phyloP scores from a whole-genome alignment of 2,113 vertebrate genomes.

The Ailuropoda melanoleuca region DNA sequence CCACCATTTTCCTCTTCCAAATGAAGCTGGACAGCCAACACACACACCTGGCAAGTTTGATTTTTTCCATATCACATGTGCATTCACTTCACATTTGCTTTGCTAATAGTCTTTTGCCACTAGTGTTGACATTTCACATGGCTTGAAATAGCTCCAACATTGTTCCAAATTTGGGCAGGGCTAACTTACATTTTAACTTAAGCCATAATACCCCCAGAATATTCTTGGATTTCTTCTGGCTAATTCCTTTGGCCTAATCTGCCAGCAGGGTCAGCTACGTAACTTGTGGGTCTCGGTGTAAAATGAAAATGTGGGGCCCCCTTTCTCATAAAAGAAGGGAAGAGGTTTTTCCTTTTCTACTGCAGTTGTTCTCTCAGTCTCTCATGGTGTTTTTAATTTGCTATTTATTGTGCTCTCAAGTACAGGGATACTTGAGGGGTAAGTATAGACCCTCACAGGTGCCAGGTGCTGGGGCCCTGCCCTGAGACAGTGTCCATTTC shows the following conservation, averaged over 20 bases:
- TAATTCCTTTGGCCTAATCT: not conserved
- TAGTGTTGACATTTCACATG: constrained; percentile 44
- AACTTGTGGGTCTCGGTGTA: not conserved
- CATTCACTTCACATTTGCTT: not conserved
- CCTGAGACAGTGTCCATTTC: not conserved
- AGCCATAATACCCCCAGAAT: not conserved
- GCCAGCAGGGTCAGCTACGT: not conserved
- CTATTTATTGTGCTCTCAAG: not conserved
- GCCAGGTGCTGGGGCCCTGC: not conserved
- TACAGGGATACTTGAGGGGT: not conserved
- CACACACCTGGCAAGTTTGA: not conserved
- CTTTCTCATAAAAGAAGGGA: not conserved
- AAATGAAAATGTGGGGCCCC: not conserved
- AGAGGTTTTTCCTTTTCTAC: not conserved
- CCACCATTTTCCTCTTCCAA: not conserved
- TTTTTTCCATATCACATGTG: not conserved
- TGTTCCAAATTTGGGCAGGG: constrained; percentile 54
- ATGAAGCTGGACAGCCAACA: not conserved
- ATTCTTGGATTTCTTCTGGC: constrained; percentile 39
- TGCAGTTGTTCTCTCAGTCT: not conserved
- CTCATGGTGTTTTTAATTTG: not conserved
- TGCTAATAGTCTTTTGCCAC: not conserved
- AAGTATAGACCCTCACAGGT: not conserved
- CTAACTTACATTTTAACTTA: constrained; percentile 24
- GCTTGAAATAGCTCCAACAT: constrained; percentile 42